Conservation (phyloP, 2,113 vertebrate species). For the Rafetus swinhoei region DNA sequence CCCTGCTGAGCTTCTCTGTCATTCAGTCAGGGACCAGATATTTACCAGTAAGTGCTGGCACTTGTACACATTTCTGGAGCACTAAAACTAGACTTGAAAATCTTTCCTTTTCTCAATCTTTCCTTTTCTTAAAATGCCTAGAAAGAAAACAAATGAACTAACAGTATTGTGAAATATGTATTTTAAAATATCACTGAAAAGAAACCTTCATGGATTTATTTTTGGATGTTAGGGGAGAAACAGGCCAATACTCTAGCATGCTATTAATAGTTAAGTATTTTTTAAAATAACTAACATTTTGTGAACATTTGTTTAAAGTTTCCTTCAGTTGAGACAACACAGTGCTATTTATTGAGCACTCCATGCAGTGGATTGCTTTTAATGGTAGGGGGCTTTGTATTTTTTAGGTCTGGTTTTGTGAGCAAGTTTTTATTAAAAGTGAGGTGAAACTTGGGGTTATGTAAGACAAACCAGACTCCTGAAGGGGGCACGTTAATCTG, state of each 20-base stretch:
- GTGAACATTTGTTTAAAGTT: background rate
- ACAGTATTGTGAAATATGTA: background rate
- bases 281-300: too few species aligned
- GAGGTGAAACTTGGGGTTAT: too few species aligned
- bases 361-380: too few species aligned
- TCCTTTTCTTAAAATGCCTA: too few species aligned
- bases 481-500: too few species aligned
- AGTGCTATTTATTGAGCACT: too few species aligned
- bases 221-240: background rate
- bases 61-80: background rate
- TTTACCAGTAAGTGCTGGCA: background rate
- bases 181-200: background rate
- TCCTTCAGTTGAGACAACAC: background rate
- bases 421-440: too few species aligned
- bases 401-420: too few species aligned
- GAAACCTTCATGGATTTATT: background rate
- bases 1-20: background rate
- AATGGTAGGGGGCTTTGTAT: too few species aligned
- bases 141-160: background rate
- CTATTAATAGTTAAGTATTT: background rate
- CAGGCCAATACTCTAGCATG: background rate
- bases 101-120: too few species aligned
- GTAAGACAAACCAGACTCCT: too few species aligned
- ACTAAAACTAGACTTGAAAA: constrained; percentile 42
- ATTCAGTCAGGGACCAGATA: constrained; percentile 26